Evolutionary conservation across 2,797 vertebrate species (phyloP), one percentile per base, ranked within the genome.

Genomic region (Clarias pachynema): DNA sequence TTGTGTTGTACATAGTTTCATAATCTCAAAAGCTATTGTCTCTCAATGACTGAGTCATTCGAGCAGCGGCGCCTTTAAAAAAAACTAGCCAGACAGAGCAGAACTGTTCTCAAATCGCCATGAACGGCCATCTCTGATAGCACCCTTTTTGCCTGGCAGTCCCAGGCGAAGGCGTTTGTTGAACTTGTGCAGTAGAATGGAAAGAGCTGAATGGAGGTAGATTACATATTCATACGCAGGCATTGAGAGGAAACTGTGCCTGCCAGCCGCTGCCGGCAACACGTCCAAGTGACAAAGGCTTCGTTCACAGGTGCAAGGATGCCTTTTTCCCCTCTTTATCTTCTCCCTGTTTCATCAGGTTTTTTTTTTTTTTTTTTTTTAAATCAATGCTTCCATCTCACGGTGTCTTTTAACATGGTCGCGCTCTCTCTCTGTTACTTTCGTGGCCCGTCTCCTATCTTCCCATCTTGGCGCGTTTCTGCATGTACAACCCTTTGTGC

Each of bases 221-320:
- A 95, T 95, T 95, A 91, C 91, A 84, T 92, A 94, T 95, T 95
- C 93, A 93, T 92, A 90, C 86, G 86, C 82, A 74, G 90, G 82
- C 90, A 93, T 95, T 95, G 92, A 94, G 92, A 93, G 91, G 92
- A 95, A 95, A 92, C 9, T 90, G 94, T 93, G 94, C 95, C 89
- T 94, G 83, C 89, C 92, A 89, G 89, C 90, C 91, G 89, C 87
- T 87, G 82, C 90, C 89, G 88, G 90, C 75, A 86, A 85, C 91
- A 78, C 86, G 85, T 85, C 85, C 89, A 88, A 89, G 82, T 79
- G 66, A 57, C 89, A 91, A 93, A 92, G 91, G 84, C 91, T 88
- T 90, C 88, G 87, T 91, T 89, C 91, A 89, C 94, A 95, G 94
- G 94, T 95, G 95, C 92, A 88, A 86, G 85, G 75, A 82, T 49